Percentiles rank a stretch among this genome's conserved stretches.
Conservation (phyloP, 2,797 vertebrate species). For the Diglossa cyanea region DNA sequence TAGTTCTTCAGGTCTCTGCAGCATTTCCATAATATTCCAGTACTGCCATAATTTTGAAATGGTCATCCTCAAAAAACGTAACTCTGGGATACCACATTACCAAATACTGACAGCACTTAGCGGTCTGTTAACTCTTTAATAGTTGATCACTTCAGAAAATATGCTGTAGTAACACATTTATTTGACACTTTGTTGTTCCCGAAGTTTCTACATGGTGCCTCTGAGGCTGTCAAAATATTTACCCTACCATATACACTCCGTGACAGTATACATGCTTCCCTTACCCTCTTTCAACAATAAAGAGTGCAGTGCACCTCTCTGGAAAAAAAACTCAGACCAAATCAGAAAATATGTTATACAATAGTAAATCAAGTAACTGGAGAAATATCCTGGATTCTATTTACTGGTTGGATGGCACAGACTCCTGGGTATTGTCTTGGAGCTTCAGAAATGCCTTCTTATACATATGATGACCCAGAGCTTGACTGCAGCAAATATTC, state of each 20-base stretch:
- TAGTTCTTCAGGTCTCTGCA: background rate
- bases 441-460: background rate
- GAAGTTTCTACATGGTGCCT: background rate
- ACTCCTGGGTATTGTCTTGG: background rate
- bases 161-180: background rate
- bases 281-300: background rate
- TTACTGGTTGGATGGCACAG: background rate
- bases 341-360: background rate
- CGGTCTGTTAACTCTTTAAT: background rate
- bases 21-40: background rate
- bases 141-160: background rate
- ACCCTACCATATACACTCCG: background rate
- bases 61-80: background rate
- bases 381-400: background rate
- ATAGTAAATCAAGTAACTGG: background rate
- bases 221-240: background rate
- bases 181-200: background rate
- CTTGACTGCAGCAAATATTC: background rate
- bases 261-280: background rate
- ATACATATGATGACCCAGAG: background rate
- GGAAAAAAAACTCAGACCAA: background rate
- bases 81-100: background rate
- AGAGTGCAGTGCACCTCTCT: rapidly evolving
- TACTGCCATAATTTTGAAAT: background rate
- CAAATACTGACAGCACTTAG: background rate